Conservation (phyloP, 2,797 vertebrate genomes). For the Phrynocephalus forsythii region DNA sequence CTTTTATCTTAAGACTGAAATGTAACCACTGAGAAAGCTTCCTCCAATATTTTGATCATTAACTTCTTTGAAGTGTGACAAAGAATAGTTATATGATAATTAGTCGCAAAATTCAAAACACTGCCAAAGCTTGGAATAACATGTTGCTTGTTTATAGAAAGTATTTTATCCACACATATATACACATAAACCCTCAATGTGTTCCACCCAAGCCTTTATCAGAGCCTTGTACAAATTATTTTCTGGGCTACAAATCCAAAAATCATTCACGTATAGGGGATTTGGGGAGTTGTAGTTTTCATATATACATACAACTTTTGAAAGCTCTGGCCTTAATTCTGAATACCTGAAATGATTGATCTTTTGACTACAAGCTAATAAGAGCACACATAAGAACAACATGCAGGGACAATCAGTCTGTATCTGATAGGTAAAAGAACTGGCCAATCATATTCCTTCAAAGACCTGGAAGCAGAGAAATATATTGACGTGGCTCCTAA, state of each 20-base stretch:
- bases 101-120: neutral
- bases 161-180: too few relatives aligned
- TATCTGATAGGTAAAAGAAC: neutral
- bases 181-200: too few relatives aligned
- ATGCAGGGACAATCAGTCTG: neutral
- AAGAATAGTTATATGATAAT: neutral
- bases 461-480: neutral
- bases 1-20: neutral
- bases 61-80: neutral
- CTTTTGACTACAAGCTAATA: neutral
- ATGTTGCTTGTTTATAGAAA: neutral
- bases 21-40: neutral
- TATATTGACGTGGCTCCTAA: neutral
- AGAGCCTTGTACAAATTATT: too few relatives aligned
- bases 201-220: too few relatives aligned
- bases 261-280: too few relatives aligned
- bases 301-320: too few relatives aligned
- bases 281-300: too few relatives aligned
- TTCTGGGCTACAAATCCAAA: too few relatives aligned
- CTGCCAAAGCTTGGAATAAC: neutral
- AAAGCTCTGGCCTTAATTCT: neutral
- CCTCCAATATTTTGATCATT: neutral
- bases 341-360: neutral
- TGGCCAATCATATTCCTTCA: neutral
- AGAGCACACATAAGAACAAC: neutral